Evolutionary conservation across 2,888 invertebrate genomes (phyloP).

Genomic region (Euspilapteryx auroguttella): DNA sequence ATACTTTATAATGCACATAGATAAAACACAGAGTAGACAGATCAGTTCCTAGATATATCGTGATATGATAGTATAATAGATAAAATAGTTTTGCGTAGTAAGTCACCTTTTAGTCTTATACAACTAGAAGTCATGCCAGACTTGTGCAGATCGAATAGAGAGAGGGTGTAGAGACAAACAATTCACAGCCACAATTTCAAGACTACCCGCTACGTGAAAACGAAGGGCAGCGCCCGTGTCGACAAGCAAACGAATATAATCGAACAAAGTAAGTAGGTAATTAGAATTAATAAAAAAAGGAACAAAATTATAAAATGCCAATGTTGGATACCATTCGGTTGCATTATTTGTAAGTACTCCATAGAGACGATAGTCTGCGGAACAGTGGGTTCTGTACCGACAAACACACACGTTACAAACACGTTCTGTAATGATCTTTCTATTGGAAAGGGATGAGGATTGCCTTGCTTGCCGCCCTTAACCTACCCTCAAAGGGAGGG

Average conservation of each 20-base stretch:
- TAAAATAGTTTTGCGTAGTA: constrained; percentile 70
- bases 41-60: constrained; percentile 19
- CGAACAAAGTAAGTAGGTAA: constrained; percentile 9
- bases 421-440: too few species aligned
- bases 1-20: constrained; percentile 33
- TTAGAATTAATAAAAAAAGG: constrained; percentile 17
- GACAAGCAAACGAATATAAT: constrained; percentile 14
- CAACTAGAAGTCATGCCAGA: constrained; percentile 41
- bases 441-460: too few species aligned
- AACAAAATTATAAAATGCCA: constrained; percentile 33
- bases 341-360: constrained; percentile 57
- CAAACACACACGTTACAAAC: constrained; percentile 52
- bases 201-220: constrained; percentile 14
- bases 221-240: constrained; percentile 6
- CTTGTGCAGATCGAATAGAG: too few species aligned
- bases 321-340: constrained; percentile 54
- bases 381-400: constrained; percentile 55
- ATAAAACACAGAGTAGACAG: constrained; percentile 29
- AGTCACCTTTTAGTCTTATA: constrained; percentile 60
- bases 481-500: too few species aligned
- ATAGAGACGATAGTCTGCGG: constrained; percentile 56
- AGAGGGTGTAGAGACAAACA: constrained; percentile 19
- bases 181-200: constrained; percentile 56
- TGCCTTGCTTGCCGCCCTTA: too few species aligned
- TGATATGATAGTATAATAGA: constrained; percentile 33